phyloP scores from a whole-genome alignment of 2,113 vertebrate species.

The Illadopsis cleaveri region DNA sequence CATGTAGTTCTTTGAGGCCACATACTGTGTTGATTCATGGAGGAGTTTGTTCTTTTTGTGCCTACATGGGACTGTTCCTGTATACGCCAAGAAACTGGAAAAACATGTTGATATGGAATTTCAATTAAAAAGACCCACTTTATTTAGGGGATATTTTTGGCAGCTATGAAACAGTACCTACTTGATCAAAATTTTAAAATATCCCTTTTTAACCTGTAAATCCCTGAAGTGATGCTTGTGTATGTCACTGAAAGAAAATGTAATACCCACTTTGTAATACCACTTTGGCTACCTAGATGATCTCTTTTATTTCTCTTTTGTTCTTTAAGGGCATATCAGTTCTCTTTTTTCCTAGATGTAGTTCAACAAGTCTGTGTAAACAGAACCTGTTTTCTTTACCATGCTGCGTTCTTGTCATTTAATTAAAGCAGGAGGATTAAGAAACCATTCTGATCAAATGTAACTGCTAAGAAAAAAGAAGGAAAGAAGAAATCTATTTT shows the following conservation, averaged over 20 bases:
- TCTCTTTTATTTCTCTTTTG: neutral
- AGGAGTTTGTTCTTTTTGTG: neutral
- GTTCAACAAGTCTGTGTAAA: neutral
- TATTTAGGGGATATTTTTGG: neutral
- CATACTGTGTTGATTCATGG: neutral
- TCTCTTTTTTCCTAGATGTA: neutral
- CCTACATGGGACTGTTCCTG: neutral
- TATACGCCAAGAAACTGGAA: neutral
- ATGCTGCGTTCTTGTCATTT: neutral
- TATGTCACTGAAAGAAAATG: neutral
- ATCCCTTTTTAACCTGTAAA: neutral
- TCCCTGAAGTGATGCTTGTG: neutral
- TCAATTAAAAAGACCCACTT: fast-evolving
- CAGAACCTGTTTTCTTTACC: neutral
- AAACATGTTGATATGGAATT: neutral
- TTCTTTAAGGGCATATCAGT: neutral
- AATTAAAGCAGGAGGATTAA: neutral
- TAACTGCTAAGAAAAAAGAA: neutral
- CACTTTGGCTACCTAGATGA: neutral
- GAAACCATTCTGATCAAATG: neutral
- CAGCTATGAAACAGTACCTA: neutral
- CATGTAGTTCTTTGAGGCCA: neutral
- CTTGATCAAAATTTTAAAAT: neutral
- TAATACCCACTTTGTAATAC: neutral
- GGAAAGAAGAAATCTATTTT: neutral